Base-by-base conservation (phyloP, 1,140 invertebrate species). In the Conopomorpha cramerella region DNA sequence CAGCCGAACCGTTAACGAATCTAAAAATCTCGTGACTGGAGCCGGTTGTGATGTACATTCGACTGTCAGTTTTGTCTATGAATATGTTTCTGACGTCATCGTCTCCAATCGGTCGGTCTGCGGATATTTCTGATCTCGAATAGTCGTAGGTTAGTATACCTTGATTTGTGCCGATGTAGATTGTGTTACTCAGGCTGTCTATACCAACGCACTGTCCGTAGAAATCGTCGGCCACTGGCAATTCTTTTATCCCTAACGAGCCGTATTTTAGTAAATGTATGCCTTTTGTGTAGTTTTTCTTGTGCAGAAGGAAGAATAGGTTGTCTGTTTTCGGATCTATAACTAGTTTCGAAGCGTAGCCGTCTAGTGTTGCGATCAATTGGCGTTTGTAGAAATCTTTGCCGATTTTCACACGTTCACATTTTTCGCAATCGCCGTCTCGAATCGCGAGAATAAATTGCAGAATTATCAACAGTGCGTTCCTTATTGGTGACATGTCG, bases 81-180 rank as follows among this genome's bases (percentile, higher is more conserved):
- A 72, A 76, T 34, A 76, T 76, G 16, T 38, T 59, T 27, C 59
- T 33, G 0, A 76, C 46, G 19, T 76, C 67, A 19, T 76, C 71
- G 23, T 76, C 71, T 2, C 71, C 71, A 16, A 73, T 59, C 0
- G 68, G 68, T 40, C 71, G 49, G 23, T 73, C 67, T 0, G 52
- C 51, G 16, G 49, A 50, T 6, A 68, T 57, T 44, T 63, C 63
- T 8, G 46, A 44, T 41, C 49, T 60, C 0, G 55, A 46, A 46
- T 61, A 57, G 33, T 76, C 68, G 7, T 67, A 76, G 0, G 46
- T 61, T 0, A 71, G 37, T 1, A 76, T 6, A 1, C 71, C 68
- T 46, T 71, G 68, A 37, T 70, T 76, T 0, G 71, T 76, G 1
- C 71, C 71, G 2, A 76, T 59, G 14, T 71, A 73, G 6, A 72